Percentiles rank a stretch among this genome's conserved stretches.
Conservation (phyloP, 2,113 vertebrate species). For the Notarius quadriscutis region DNA sequence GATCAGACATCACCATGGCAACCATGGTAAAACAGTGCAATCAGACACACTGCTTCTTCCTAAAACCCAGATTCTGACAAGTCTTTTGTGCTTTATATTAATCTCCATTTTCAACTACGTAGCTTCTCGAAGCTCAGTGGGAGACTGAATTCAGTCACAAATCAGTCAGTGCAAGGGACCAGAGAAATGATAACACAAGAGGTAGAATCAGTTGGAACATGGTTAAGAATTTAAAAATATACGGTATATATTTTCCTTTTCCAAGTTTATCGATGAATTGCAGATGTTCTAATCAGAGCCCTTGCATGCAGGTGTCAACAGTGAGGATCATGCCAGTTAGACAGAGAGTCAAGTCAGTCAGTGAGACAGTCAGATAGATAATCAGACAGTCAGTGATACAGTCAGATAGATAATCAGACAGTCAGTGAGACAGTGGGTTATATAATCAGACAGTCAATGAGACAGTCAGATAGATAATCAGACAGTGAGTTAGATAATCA, state of each 20-base stretch:
- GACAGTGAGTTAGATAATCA: too few species aligned
- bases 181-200: neutral
- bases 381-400: too few species aligned
- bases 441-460: too few species aligned
- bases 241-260: neutral
- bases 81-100: neutral
- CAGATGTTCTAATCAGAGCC: neutral
- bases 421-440: too few species aligned
- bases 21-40: neutral
- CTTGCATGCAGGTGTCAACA: neutral
- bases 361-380: neutral
- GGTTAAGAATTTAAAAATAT: neutral
- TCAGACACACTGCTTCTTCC: neutral
- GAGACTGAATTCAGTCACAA: neutral
- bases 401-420: too few species aligned
- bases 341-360: neutral
- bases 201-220: neutral
- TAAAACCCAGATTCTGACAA: neutral
- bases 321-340: neutral
- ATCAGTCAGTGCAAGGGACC: neutral
- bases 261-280: neutral
- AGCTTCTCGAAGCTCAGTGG: neutral
- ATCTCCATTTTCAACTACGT: neutral
- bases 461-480: too few species aligned
- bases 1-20: neutral